Base-by-base conservation (phyloP, 2,888 invertebrate genomes). In the Aplocera efformata region DNA sequence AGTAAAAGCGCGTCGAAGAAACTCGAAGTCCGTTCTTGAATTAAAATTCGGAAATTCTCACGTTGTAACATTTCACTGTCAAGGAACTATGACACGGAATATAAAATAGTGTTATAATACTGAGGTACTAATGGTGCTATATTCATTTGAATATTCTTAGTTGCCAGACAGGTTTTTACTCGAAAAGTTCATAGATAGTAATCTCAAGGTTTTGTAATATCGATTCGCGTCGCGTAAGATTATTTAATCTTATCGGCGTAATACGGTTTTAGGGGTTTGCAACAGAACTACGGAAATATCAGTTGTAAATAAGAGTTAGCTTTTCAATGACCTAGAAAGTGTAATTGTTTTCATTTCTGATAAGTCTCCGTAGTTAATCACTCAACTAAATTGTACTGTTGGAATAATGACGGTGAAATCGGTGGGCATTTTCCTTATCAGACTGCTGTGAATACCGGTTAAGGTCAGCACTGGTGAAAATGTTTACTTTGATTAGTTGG, bases 1-100 rank as follows among this genome's bases (percentile, higher is more conserved):
- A 22, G 10, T 29, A 30, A 32, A 32, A 32, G 31, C 22, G 23
- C 22, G 23, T 30, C 1, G n/a, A 7, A 22, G 22, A 31, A 10
- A 10, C 31, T 22, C 5, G 21, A 22, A 7, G 5, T 5, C 31
- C 5, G 13, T 17, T 22, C 20, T 22, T 22, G 31, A 23, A 10
- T 22, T 9, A 30, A 10, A 10, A 7, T 21, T 1, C n/a, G 23
- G 11, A 32, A 1, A 20, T n/a, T 22, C 11, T 32, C 23, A 6
- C 23, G 10, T 6, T 0, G 3, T 22, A 22, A 39, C 39, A 39
- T 44, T 50, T 50, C 53, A 48, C 44, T 47, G 53, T 48, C 53
- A 48, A 53, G 42, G 44, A 50, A 44, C 38, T 6, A 32, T 22
- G 9, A 1, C 9, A 24, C 6, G 28, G 39, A 36, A 34, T 40